These are phyloP conservation scores for Ibidorhyncha struthersii DNA, from an alignment of 2,113 vertebrate species.

Conservation along the genomic window DNA sequence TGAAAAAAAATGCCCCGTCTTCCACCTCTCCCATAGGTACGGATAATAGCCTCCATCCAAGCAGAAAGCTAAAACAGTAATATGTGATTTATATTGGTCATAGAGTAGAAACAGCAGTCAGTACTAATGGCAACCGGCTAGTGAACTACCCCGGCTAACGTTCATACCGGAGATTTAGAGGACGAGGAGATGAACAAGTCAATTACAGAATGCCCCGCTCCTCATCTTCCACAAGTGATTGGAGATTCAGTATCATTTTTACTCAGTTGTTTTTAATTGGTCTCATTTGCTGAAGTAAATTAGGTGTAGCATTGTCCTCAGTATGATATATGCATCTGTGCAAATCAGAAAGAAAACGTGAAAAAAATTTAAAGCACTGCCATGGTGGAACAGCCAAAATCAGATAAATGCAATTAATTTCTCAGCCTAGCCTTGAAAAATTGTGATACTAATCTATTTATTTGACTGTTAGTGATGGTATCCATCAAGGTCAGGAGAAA, in stretches of 20 bases:
- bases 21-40: neutral
- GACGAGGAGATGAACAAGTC: conserved; percentile 37
- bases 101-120: neutral
- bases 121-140: neutral
- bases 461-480: conserved; percentile 8
- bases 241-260: conserved; percentile 53
- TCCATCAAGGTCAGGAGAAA: conserved; percentile 55
- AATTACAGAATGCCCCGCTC: conserved; percentile 28
- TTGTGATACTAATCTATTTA: conserved; percentile 45
- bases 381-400: neutral
- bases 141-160: neutral
- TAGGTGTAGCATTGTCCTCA: conserved; percentile 65
- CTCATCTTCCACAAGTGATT: conserved; percentile 58
- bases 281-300: conserved; percentile 74
- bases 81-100: neutral
- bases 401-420: conserved; percentile 61
- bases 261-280: conserved; percentile 72
- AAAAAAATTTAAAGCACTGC: neutral
- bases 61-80: neutral
- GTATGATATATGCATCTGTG: conserved; percentile 36
- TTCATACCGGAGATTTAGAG: neutral
- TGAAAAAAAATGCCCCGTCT: neutral
- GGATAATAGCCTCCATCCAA: neutral
- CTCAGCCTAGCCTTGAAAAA: conserved; percentile 39
- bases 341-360: conserved; percentile 45